Evolutionary conservation across 1,140 invertebrate genomes (phyloP), one percentile per base, ranked within the genome.

Genomic region (Theocolax elegans): DNA sequence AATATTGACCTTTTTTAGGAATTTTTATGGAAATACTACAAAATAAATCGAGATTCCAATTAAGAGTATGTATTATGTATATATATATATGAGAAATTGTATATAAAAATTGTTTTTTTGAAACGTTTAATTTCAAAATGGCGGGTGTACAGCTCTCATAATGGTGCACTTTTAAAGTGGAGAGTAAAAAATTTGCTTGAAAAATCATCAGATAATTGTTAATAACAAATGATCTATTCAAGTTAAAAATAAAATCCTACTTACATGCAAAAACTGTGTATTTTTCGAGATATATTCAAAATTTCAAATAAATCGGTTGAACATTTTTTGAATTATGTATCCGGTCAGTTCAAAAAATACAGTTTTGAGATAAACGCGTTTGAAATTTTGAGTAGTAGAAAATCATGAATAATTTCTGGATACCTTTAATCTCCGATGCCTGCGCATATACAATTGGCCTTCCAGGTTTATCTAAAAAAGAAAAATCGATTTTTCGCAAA

Each of bases 341-440:
- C 38, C 58, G 58, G 38, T 19, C 58, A 15, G 15, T 15, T 60
- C 15, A 44, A 60, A 38, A 60, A 60, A 60, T 40, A 44, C 35
- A 60, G 35, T 60, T 23, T 56, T 56, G 31, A 67, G 64, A 67
- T 67, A n/a, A n/a, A n/a, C n/a, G n/a, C n/a, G n/a, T n/a, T n/a
- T n/a, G n/a, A n/a, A n/a, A n/a, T n/a, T n/a, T n/a, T n/a, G 15
- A 54, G 49, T 56, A 56, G 27, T 38, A 56, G 15, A 67, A 67
- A 67, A 67, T 67, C 51, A 54, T 54, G 49, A 42, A 67, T 40
- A 40, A 56, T 67, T 54, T 48, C 44, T 58, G 49, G 62, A 46
- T 46, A n/a, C n/a, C n/a, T n/a, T n/a, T n/a, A n/a, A n/a, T n/a
- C n/a, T n/a, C n/a, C n/a, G n/a, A n/a, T n/a, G n/a, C n/a, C n/a